These are phyloP conservation scores for Thunnus maccoyii DNA, from an alignment of 2,113 vertebrate genomes.

Conservation along the genomic window DNA sequence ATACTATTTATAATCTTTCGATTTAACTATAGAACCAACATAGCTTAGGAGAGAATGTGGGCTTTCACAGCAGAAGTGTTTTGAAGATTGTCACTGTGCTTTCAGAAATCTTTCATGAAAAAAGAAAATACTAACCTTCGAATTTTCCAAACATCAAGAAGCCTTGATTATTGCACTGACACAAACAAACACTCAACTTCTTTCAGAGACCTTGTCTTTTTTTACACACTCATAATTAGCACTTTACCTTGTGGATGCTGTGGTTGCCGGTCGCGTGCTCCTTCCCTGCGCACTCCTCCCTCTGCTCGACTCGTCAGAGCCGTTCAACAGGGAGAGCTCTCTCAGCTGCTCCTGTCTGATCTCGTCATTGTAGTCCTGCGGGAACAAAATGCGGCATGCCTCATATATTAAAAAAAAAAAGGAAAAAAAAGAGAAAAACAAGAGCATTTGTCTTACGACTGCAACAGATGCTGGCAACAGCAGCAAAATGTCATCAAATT, in stretches of 20 bases:
- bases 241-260: conserved; percentile 88
- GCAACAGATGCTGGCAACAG: conserved; percentile 64
- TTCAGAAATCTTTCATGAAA: no score
- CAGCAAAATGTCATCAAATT: conserved; percentile 65
- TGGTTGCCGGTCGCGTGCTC: conserved; percentile 86
- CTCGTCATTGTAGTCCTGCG: conserved; percentile 98
- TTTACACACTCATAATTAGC: not conserved
- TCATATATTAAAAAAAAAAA: conserved; percentile 22
- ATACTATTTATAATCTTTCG: not conserved
- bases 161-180: not conserved
- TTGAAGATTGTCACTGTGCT: not conserved
- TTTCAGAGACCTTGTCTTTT: not conserved
- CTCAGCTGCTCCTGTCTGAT: conserved; percentile 98
- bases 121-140: not conserved
- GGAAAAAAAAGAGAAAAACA: conserved; percentile 34
- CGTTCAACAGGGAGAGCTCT: conserved; percentile 96
- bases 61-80: not conserved
- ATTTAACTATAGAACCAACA: not conserved
- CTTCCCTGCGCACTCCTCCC: conserved; percentile 90
- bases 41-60: not conserved
- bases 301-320: conserved; percentile 93
- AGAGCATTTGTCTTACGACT: conserved; percentile 62
- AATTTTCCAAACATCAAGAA: not conserved
- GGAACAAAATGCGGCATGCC: conserved; percentile 56
- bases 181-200: not conserved